phyloP scores from a whole-genome alignment of 2,797 vertebrate species.

The Chelmon rostratus region DNA sequence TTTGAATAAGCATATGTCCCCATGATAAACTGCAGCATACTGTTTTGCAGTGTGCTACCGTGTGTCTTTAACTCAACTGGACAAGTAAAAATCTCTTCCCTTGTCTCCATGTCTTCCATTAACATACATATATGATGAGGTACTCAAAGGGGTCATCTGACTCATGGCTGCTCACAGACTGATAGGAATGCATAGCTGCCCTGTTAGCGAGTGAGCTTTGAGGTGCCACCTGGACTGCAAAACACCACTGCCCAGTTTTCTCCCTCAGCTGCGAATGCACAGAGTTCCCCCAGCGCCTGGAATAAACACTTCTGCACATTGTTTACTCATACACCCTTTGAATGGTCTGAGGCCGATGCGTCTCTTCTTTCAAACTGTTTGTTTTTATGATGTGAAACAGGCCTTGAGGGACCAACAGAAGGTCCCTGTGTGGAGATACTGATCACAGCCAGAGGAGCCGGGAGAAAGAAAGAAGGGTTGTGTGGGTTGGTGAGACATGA shows the following conservation, averaged over 20 bases:
- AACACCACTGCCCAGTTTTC: constrained; percentile 27
- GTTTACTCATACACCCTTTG: constrained; percentile 65
- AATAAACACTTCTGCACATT: constrained; percentile 69
- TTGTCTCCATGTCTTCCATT: background rate
- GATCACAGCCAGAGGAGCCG: constrained; percentile 65
- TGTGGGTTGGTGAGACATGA: constrained; percentile 67
- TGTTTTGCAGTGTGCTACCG: background rate
- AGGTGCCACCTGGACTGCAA: constrained; percentile 39
- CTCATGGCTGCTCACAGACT: background rate
- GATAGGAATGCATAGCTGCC: background rate
- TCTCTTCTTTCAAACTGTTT: constrained; percentile 73
- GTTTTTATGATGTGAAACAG: constrained; percentile 75
- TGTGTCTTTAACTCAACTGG: background rate
- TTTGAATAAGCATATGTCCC: background rate
- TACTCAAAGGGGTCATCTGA: background rate
- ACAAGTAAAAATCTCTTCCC: background rate
- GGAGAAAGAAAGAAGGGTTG: constrained; percentile 53
- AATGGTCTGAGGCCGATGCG: constrained; percentile 41
- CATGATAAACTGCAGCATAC: background rate
- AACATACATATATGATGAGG: background rate
- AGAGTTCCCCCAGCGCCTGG: constrained; percentile 33
- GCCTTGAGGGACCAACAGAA: constrained; percentile 71
- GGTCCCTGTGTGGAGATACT: constrained; percentile 69
- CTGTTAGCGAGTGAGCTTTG: constrained; percentile 6
- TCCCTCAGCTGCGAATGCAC: constrained; percentile 50